Evolutionary conservation across 1,140 invertebrate species (phyloP), one percentile per base, ranked within the genome.

Genomic region (Caenorhabditis briggsae): DNA sequence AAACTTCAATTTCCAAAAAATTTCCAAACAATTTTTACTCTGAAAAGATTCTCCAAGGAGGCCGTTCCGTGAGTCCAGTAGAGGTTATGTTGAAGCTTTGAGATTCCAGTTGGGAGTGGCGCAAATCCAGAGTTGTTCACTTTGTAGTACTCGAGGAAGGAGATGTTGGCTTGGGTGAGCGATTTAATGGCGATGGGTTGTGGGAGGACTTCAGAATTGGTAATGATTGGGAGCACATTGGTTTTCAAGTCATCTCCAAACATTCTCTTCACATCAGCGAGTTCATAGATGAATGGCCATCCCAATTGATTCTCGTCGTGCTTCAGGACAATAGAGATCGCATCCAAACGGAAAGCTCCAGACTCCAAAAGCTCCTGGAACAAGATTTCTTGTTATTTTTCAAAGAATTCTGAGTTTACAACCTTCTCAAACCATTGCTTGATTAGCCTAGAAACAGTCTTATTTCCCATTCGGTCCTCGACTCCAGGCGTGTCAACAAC

Each of bases 201-300:
- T 50, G 86, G 86, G 50, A 87, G 86, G 20, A 84, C 82, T 65
- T 87, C 86, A 53, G 86, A 56, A 41, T 87, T 64, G 16, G 86
- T 87, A 55, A 87, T 84, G 20, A 87, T 87, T 25, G 86, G 86
- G 6, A 87, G 86, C 41, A 87, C 86, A 25, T 87, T 87, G 11
- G 86, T 87, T 48, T 87, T 87, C 59, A 87, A 82, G 48, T 87
- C 86, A 58, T 87, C 86, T 56, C 86, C 86, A 83, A 87, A 87
- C 86, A 87, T 87, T 58, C 70, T 74, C 83, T 87, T 87, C 14
- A 87, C 83, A 48, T 85, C 70, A 46, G 86, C 86, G 65, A 87
- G 70, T 25, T 87, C 86, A 55, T 87, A 82, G 23, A 87, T 87
- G 83, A 87, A 87, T 25, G 86, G 86, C 86, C 86, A 87, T 70